Base-by-base conservation (phyloP, 2,113 vertebrate species). In the Dasyornis broadbenti region DNA sequence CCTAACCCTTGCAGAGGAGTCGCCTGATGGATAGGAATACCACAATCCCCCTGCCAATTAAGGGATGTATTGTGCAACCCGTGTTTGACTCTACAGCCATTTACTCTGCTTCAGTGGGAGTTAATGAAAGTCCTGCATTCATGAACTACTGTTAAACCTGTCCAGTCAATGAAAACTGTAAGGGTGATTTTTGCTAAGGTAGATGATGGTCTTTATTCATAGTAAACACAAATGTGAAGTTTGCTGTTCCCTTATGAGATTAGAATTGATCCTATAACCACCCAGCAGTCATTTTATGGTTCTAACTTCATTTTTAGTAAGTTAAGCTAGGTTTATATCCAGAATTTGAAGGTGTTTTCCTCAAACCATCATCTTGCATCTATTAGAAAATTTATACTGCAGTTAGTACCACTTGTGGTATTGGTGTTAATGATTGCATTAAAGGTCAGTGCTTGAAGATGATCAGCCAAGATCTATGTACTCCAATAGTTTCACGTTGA, bases 21-120 rank as follows among this genome's bases (percentile, higher is more conserved):
- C 44, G 0, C 69, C 76, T 96, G 86, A 93, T 93, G 88, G 93
- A 92, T 96, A 86, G 92, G 90, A 94, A 93, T 96, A 95, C 94
- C 90, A 75, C 85, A 96, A 83, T 83, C 72, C 85, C 82, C 90
- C 50, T 89, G 93, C 56, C 73, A 90, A 69, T 95, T 94, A 96
- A 88, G 31, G 82, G 42, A 70, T 87, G 44, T 57, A 61, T 68
- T 89, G 27, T 84, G 72, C 82, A 96, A 86, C 56, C 76, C 35
- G 49, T 53, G 30, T 37, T 73, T 91, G 89, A 94, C 85, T 94
- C 60, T 70, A 9, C 14, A 35, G 77, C 27, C 86, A 71, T 93
- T 95, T 95, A 70, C 84, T 90, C 54, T 75, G 88, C 79, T 93
- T 95, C 76, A 53, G 44, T 93, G 68, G 65, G 88, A 92, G 49